Evolutionary conservation across 2,888 invertebrate species (phyloP).

Genomic region (Oscheius sp.): DNA sequence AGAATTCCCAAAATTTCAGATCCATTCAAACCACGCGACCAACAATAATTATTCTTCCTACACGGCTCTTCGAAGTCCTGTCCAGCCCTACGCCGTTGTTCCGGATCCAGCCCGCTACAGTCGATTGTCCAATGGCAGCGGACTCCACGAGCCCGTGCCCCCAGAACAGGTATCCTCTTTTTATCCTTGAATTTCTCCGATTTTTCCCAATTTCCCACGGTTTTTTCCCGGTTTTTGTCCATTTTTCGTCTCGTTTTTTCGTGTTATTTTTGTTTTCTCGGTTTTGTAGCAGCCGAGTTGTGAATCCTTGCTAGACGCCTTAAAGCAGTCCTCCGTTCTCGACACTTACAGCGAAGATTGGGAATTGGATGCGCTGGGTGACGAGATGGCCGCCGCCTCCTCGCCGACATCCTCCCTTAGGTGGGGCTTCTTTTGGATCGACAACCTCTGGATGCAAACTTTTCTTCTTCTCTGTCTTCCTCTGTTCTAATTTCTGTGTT

Average conservation of each 20-base stretch:
- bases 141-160: constrained; percentile 7
- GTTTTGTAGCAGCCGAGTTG: constrained; percentile 36
- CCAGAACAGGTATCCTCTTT: constrained; percentile 13
- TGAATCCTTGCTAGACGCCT: constrained; percentile 35
- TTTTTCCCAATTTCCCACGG: background rate
- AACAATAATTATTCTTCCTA: constrained; percentile 21
- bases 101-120: constrained; percentile 15
- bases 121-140: background rate
- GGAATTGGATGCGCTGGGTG: background rate
- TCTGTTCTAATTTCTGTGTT: background rate
- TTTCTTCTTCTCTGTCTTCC: constrained; percentile 8
- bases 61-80: constrained; percentile 20
- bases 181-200: background rate
- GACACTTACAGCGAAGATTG: constrained; percentile 33
- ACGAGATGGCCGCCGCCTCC: constrained; percentile 35
- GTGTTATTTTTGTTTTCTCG: constrained; percentile 27
- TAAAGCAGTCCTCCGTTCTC: constrained; percentile 21
- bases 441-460: background rate
- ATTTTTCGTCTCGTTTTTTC: constrained; percentile 33
- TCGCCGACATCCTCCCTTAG: constrained; percentile 39
- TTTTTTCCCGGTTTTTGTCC: background rate
- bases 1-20: too few relatives aligned
- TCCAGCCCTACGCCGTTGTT: constrained; percentile 14
- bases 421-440: constrained; percentile 9
- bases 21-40: background rate